Conservation (phyloP, 2,797 vertebrate genomes). For the Hypotaenidia philippensis region DNA sequence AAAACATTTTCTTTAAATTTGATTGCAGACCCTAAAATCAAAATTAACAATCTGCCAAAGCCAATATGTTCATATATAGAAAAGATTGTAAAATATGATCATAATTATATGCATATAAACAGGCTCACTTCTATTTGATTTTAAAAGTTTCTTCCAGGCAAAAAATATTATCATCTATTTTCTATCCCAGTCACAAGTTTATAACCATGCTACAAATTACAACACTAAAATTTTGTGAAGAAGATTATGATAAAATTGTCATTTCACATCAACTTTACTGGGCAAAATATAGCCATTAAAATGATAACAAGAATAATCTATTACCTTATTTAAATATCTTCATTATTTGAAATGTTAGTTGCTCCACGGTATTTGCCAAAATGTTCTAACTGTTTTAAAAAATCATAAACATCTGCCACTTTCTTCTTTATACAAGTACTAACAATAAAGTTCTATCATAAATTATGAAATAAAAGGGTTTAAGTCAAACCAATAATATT, state of each 20-base stretch:
- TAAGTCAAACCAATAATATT: background rate
- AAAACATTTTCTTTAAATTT: constrained; percentile 26
- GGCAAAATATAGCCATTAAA: constrained; percentile 18
- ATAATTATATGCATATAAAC: constrained; percentile 13
- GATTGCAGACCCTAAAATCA: constrained; percentile 22
- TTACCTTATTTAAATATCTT: constrained; percentile 26
- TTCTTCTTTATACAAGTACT: background rate
- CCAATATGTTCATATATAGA: background rate
- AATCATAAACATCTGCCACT: background rate
- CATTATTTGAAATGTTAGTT: constrained; percentile 31
- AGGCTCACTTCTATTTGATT: background rate
- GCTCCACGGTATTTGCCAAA: constrained; percentile 8
- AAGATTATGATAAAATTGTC: constrained; percentile 35
- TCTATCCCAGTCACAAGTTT: constrained; percentile 16
- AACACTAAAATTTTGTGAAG: constrained; percentile 48
- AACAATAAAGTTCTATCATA: constrained; percentile 5
- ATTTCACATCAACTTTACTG: constrained; percentile 1
- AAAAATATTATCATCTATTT: constrained; percentile 17
- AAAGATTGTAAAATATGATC: constrained; percentile 17
- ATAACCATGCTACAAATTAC: constrained; percentile 44
- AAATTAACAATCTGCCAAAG: constrained; percentile 48
- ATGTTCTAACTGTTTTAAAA: background rate
- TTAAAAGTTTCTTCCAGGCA: constrained; percentile 36
- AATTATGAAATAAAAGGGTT: constrained; percentile 43
- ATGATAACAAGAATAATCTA: constrained; percentile 33